phyloP scores from a whole-genome alignment of 2,888 invertebrate species.

The Coelinius sp. region DNA sequence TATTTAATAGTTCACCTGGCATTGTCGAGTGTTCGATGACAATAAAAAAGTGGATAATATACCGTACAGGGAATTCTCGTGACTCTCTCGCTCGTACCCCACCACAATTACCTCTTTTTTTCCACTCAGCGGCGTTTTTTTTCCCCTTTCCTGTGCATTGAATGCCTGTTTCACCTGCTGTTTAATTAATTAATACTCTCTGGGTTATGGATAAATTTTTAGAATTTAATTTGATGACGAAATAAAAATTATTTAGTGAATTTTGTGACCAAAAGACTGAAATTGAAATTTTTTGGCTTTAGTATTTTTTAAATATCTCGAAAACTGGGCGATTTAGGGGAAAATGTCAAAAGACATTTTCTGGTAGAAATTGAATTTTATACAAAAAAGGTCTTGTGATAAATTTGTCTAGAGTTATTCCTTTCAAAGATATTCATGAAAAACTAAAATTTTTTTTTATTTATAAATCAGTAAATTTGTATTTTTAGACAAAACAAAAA shows the following conservation, averaged over 20 bases:
- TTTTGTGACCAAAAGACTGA: too few relatives aligned
- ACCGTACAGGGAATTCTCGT: slow-evolving; percentile 4
- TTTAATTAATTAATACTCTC: not conserved
- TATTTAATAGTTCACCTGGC: not conserved
- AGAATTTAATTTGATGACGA: not conserved
- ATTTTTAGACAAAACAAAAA: not conserved
- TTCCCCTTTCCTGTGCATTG: not conserved
- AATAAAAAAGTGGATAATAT: slow-evolving; percentile 1
- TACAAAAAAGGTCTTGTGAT: too few relatives aligned
- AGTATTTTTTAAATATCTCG: too few relatives aligned
- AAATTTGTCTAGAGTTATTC: too few relatives aligned
- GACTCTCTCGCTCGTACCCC: slow-evolving; percentile 8
- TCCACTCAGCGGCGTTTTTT: not conserved
- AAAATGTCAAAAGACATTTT: too few relatives aligned
- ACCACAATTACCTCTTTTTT: slow-evolving; percentile 3
- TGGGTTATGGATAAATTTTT: not conserved
- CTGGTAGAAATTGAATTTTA: too few relatives aligned
- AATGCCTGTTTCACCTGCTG: slow-evolving; percentile 1
- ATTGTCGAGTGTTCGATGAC: not conserved
- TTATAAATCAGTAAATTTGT: not conserved
- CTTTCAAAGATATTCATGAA: too few relatives aligned
- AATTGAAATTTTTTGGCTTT: too few relatives aligned
- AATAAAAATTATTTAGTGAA: not conserved
- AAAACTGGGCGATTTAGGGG: too few relatives aligned
- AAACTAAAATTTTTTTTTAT: too few relatives aligned